Base-by-base conservation (phyloP, 2,888 invertebrate genomes). In the Boloria euphrosyne region DNA sequence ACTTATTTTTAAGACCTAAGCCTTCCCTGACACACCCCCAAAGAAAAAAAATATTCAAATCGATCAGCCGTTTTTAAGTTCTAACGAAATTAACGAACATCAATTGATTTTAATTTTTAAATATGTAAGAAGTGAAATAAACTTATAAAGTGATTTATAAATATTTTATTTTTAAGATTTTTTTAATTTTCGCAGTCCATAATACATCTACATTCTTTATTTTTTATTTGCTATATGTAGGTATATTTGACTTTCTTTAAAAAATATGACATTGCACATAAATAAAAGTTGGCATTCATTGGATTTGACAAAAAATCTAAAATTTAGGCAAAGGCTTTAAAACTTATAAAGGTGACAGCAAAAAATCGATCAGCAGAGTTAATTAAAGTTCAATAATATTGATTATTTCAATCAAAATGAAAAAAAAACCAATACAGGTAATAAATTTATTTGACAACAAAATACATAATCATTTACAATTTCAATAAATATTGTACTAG, bases 191-290 rank as follows among this genome's bases (percentile, higher is more conserved):
- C n/a, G 6, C 14, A 63, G 49, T 55, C 62, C 55, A 62, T 55
- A 54, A 38, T 49, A 49, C 13, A 55, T 63, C 16, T 43, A 43
- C 38, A 14, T 60, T 60, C 44, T 44, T 38, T 31, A 51, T 61
- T 65, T 59, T 62, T 46, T 60, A 66, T 60, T 51, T 62, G 57
- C 60, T 55, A 52, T 72, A 22, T 22, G 22, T n/a, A n/a, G 22
- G 3, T 22, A 72, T 71, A 47, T 72, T 71, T 66, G 47, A 62
- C 62, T 59, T 66, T 70, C 65, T 55, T n/a, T n/a, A n/a, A n/a
- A 71, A 71, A 71, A 69, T 71, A 71, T 72, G 69, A 72, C 72
- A 72, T 71, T 61, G 55, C 65, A 55, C 64, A 65, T 18, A 60
- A 52, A 65, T 18, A 60, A 52, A 61, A 64, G 57, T 68, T 72